Evolutionary conservation across 2,888 invertebrate genomes (phyloP).

Genomic region (Tipula confusa): DNA sequence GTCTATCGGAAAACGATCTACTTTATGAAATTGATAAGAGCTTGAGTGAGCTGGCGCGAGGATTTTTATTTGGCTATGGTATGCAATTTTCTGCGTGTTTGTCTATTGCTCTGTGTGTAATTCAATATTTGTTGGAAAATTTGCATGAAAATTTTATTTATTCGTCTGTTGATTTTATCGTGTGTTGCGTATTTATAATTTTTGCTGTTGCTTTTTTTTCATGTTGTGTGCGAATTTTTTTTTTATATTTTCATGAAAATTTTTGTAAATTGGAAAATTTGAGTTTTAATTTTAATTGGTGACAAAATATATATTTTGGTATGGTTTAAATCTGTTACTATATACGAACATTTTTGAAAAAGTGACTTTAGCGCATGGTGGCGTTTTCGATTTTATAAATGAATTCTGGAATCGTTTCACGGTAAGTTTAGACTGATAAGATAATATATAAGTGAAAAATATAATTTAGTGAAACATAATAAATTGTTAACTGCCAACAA

Average conservation of each 20-base stretch:
- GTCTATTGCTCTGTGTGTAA: not conserved
- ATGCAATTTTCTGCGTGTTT: slow-evolving; percentile 30
- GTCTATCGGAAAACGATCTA: slow-evolving; percentile 52
- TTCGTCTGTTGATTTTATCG: not conserved
- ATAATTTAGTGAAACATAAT: not conserved
- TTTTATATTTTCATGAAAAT: not conserved
- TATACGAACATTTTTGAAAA: not conserved
- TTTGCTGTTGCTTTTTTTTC: not conserved
- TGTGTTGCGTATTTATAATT: not conserved
- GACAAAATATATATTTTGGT: not conserved
- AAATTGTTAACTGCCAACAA: not conserved
- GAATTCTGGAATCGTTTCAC: not conserved
- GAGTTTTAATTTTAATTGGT: not conserved
- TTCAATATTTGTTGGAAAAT: not conserved
- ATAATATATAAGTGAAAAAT: not conserved
- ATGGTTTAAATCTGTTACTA: not conserved
- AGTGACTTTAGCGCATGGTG: not conserved
- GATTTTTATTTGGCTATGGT: slow-evolving; percentile 57
- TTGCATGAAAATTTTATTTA: not conserved
- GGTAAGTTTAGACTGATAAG: not conserved
- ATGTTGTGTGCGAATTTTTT: not conserved
- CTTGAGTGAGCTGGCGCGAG: slow-evolving; percentile 54
- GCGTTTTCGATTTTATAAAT: not conserved
- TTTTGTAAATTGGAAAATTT: not conserved
- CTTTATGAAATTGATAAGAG: slow-evolving; percentile 63